A percentile compares a stretch with the other conserved stretches of the same genome.
Conservation (phyloP, 2,888 invertebrate species). For the Chalcis sispes region DNA sequence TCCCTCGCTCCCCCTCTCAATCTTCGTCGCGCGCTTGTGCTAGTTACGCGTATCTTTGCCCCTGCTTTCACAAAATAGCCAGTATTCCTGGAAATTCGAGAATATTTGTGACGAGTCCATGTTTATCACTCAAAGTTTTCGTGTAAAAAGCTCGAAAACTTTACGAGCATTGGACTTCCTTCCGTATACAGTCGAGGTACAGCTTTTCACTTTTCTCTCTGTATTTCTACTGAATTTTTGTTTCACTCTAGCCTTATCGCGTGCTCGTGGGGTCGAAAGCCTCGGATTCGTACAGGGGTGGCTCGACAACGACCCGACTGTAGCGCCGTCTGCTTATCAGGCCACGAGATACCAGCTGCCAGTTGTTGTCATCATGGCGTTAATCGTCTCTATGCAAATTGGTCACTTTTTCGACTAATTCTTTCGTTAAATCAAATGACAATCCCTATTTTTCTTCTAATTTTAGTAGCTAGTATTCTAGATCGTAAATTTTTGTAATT, state of each 20-base stretch:
- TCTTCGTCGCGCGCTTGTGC: neutral
- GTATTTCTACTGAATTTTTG: neutral
- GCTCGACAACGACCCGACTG: neutral
- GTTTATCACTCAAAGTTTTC: neutral
- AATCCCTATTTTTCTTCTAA: no score
- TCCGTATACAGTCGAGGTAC: neutral
- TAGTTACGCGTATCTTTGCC: neutral
- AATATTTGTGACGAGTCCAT: no score
- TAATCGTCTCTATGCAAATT: neutral
- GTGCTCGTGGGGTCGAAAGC: constrained; percentile 27
- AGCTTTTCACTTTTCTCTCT: neutral
- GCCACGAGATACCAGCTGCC: neutral
- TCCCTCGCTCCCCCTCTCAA: neutral
- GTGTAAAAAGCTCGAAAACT: neutral
- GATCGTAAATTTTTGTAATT: no score
- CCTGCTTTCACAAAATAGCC: no score
- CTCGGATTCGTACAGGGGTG: constrained; percentile 29
- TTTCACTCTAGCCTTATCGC: neutral
- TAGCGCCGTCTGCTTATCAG: constrained; percentile 24
- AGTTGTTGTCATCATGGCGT: neutral
- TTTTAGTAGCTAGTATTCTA: no score
- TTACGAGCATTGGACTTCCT: neutral
- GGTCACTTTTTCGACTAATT: no score
- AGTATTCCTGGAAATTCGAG: neutral
- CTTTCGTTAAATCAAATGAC: no score